Conservation (phyloP, 2,113 vertebrate species). For the Saccopteryx leptura region DNA sequence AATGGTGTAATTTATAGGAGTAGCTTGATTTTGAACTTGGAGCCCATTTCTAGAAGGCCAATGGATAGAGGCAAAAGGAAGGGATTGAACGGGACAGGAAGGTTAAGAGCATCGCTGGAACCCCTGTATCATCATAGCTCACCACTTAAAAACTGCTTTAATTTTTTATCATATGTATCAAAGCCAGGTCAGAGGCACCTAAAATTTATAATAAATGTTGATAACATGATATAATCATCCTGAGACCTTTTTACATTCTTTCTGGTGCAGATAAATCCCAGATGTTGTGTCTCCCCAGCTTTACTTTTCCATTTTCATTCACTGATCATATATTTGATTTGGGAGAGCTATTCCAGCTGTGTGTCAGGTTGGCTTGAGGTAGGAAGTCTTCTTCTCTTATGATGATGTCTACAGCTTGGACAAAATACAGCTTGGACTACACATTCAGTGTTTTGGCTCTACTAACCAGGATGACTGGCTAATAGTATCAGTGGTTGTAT, state of each 20-base stretch:
- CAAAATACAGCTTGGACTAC: background rate
- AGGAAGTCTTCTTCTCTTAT: background rate
- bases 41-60: background rate
- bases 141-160: background rate
- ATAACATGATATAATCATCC: background rate
- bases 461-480: background rate
- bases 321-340: background rate
- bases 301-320: background rate
- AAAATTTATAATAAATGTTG: background rate
- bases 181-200: background rate
- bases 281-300: background rate
- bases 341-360: background rate
- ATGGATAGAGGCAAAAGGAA: conserved; percentile 10
- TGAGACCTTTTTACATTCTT: background rate
- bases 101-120: background rate
- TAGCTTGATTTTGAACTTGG: conserved; percentile 2
- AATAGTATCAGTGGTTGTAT: background rate
- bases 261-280: background rate
- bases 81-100: background rate
- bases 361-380: background rate
- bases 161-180: conserved; percentile 2
- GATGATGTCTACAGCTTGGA: background rate
- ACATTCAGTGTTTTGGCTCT: background rate
- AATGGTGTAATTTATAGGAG: background rate
- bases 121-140: background rate